Conservation (phyloP, 2,797 vertebrate genomes). For the Perodicticus potto region DNA sequence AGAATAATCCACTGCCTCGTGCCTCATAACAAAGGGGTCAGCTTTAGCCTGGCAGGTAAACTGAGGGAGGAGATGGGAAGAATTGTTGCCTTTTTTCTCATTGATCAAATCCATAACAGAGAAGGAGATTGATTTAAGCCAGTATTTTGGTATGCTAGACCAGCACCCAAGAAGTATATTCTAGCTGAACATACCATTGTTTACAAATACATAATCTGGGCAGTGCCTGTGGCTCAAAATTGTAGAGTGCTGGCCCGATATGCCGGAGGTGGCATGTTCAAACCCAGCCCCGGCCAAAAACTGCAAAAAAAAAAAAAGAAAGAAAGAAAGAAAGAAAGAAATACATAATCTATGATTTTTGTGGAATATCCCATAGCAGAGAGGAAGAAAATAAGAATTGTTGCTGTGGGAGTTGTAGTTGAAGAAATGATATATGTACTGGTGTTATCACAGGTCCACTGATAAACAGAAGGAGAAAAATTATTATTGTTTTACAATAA, state of each 20-base stretch:
- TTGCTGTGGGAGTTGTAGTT: slow-evolving; percentile 6
- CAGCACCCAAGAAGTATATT: background rate
- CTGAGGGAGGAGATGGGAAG: background rate
- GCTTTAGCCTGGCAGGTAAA: slow-evolving; percentile 76
- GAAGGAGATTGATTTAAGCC: background rate
- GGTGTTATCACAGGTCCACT: slow-evolving; percentile 1
- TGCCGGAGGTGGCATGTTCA: too few species aligned
- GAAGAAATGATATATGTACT: slow-evolving; percentile 2
- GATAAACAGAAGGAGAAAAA: background rate
- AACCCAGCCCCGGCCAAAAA: too few species aligned
- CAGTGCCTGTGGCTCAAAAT: too few species aligned
- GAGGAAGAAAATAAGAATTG: slow-evolving; percentile 22
- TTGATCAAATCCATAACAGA: background rate
- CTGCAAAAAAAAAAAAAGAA: background rate
- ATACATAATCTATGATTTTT: background rate
- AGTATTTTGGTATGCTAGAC: background rate
- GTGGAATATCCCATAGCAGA: background rate
- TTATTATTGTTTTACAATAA: slow-evolving; percentile 41
- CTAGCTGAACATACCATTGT: background rate
- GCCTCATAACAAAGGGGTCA: slow-evolving; percentile 70
- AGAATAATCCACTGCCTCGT: slow-evolving; percentile 56
- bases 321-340: too few species aligned
- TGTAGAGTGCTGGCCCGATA: too few species aligned
- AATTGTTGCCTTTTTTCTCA: background rate
- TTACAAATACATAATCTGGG: background rate